A percentile compares a stretch with the other conserved stretches of the same genome.
Evolutionary conservation across 2,888 invertebrate genomes (phyloP).

Genomic region (Tineola bisselliella): DNA sequence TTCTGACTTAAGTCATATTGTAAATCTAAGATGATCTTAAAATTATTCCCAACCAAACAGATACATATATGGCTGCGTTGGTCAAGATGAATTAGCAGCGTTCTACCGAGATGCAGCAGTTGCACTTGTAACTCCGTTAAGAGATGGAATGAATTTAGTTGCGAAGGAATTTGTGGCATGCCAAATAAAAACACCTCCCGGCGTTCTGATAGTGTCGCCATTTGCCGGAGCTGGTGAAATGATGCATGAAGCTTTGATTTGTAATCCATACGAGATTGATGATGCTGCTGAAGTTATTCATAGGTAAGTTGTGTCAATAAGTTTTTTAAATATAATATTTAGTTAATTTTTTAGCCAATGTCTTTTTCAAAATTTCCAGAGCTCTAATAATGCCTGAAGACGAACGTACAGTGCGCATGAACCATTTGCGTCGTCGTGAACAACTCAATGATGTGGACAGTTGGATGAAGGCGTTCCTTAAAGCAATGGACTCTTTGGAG

Average conservation of each 20-base stretch:
- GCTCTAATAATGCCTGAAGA: conserved; percentile 92
- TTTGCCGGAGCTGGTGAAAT: conserved; percentile 93
- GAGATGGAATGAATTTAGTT: conserved; percentile 93
- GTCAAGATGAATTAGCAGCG: conserved; percentile 86
- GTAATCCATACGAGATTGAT: conserved; percentile 89
- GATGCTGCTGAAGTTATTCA: conserved; percentile 89
- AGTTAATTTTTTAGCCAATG: neutral
- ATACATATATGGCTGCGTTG: conserved; percentile 89
- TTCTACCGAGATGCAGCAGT: conserved; percentile 89
- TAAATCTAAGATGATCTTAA: too few species aligned
- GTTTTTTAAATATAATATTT: neutral
- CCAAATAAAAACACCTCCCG: conserved; percentile 86
- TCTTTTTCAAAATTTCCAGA: conserved; percentile 33
- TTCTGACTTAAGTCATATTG: too few species aligned
- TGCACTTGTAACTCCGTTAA: conserved; percentile 85
- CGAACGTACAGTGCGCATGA: conserved; percentile 86
- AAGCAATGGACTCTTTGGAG: conserved; percentile 86
- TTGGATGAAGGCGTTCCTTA: conserved; percentile 89
- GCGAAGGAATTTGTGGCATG: conserved; percentile 94
- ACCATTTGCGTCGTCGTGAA: conserved; percentile 82
- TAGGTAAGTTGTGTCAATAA: conserved; percentile 46
- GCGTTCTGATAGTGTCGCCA: conserved; percentile 88
- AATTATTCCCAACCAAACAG: too few species aligned
- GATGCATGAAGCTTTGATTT: conserved; percentile 92
- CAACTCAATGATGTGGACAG: conserved; percentile 85